Conservation (phyloP, 2,888 invertebrate genomes). For the Cheilosia pagana region DNA sequence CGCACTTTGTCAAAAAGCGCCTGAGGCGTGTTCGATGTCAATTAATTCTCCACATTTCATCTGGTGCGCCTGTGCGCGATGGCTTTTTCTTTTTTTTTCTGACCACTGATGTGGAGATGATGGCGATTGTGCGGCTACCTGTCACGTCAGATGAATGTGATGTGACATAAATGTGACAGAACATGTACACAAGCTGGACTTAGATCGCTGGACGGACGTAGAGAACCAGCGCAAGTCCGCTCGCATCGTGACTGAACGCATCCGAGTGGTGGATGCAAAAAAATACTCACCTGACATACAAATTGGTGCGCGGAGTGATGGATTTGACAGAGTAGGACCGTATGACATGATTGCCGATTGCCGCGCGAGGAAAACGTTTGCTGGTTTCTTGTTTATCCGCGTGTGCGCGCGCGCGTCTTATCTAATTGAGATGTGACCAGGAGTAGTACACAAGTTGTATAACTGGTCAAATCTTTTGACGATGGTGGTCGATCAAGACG, state of each 20-base stretch:
- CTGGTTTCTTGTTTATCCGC: conserved; percentile 40
- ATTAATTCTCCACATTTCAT: conserved; percentile 59
- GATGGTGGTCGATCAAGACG: conserved; percentile 26
- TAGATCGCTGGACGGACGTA: conserved; percentile 63
- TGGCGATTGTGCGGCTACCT: conserved; percentile 34
- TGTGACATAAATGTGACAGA: conserved; percentile 72
- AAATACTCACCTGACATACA: conserved; percentile 61
- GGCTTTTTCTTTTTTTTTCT: conserved; percentile 4
- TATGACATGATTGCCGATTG: conserved; percentile 67
- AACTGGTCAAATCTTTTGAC: conserved; percentile 54
- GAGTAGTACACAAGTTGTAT: conserved; percentile 47
- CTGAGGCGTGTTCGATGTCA: conserved; percentile 70
- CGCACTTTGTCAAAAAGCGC: conserved; percentile 69
- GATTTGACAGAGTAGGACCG: conserved; percentile 67
- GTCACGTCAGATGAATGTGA: conserved; percentile 63
- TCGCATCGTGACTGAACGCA: conserved; percentile 30
- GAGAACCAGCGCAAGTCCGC: conserved; percentile 47
- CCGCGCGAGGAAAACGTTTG: conserved; percentile 42
- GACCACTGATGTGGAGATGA: conserved; percentile 56
- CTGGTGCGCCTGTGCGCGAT: conserved; percentile 1
- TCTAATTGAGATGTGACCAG: conserved; percentile 61
- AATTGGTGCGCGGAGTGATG: conserved; percentile 69
- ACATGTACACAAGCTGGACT: conserved; percentile 64
- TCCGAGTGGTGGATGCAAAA: conserved; percentile 28
- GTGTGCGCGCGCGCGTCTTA: conserved; percentile 35